Evolutionary conservation across 92 coral and sea anemone genomes (phyloP).

Genomic region (Palythoa caribaeorum): DNA sequence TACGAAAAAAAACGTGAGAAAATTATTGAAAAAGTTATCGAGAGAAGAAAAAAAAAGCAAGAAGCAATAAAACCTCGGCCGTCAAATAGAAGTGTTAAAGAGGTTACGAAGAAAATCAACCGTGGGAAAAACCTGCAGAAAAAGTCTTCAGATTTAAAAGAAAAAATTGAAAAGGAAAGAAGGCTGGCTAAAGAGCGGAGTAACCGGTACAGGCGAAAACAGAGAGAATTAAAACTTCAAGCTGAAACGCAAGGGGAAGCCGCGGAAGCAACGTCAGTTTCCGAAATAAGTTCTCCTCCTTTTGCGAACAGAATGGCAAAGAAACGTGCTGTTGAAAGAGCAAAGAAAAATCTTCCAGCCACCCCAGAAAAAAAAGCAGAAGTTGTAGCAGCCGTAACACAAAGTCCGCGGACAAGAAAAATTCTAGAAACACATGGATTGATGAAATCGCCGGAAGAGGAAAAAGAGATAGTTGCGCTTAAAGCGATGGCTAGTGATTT

Average conservation of each 20-base stretch:
- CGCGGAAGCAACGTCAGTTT: not conserved
- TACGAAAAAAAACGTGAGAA: slow-evolving; percentile 30
- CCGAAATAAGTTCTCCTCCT: slow-evolving; percentile 3
- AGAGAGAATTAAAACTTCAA: slow-evolving; percentile 6
- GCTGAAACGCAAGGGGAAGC: slow-evolving; percentile 1
- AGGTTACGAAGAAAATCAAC: slow-evolving; percentile 7
- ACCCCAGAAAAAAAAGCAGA: slow-evolving; percentile 15
- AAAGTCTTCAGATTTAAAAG: slow-evolving; percentile 24
- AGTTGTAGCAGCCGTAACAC: slow-evolving; percentile 30
- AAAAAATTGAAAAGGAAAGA: slow-evolving; percentile 17
- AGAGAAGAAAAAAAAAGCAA: slow-evolving; percentile 19
- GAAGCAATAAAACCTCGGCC: not conserved
- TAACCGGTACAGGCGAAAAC: slow-evolving; percentile 9
- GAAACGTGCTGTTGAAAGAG: slow-evolving; percentile 23
- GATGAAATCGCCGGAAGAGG: slow-evolving; percentile 22
- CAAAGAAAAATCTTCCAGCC: slow-evolving; percentile 22
- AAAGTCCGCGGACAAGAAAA: slow-evolving; percentile 23
- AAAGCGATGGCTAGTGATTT: slow-evolving; percentile 35
- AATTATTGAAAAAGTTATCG: slow-evolving; percentile 33
- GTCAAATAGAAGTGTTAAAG: slow-evolving; percentile 16
- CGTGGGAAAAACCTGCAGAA: not conserved
- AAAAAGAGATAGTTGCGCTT: slow-evolving; percentile 26
- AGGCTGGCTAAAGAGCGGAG: slow-evolving; percentile 1
- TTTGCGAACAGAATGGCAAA: slow-evolving; percentile 25
- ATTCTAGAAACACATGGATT: slow-evolving; percentile 10